A percentile compares a stretch with the other conserved stretches of the same genome.
Conservation (phyloP, 2,113 vertebrate genomes). For the Raja brachyura region DNA sequence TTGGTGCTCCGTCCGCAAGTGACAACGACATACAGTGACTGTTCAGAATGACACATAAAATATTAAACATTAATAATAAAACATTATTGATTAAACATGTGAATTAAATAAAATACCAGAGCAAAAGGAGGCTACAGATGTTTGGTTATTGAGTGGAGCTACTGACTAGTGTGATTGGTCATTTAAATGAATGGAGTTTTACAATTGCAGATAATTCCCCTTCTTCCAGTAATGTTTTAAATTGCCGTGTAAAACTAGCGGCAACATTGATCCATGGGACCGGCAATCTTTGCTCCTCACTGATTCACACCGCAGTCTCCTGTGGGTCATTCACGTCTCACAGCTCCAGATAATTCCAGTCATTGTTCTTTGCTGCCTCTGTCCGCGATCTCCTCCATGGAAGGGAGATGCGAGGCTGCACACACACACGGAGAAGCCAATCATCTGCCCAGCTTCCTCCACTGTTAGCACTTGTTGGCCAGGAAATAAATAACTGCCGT, state of each 20-base stretch:
- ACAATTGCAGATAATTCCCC: neutral
- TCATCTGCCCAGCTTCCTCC: neutral
- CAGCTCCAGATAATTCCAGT: neutral
- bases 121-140: no score
- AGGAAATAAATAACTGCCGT: neutral
- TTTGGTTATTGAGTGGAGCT: no score
- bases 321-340: neutral
- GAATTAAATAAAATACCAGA: no score
- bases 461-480: neutral
- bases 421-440: neutral
- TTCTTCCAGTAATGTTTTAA: neutral
- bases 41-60: no score
- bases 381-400: neutral
- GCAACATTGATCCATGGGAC: no score
- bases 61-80: no score
- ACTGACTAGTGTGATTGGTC: neutral
- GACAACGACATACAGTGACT: no score
- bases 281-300: neutral
- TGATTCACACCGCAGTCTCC: neutral
- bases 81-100: no score
- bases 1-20: no score
- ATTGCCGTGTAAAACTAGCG: neutral
- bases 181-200: neutral
- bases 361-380: neutral
- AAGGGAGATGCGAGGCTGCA: neutral